Base-by-base conservation (phyloP, 2,888 invertebrate genomes). In the Drosophila testacea region DNA sequence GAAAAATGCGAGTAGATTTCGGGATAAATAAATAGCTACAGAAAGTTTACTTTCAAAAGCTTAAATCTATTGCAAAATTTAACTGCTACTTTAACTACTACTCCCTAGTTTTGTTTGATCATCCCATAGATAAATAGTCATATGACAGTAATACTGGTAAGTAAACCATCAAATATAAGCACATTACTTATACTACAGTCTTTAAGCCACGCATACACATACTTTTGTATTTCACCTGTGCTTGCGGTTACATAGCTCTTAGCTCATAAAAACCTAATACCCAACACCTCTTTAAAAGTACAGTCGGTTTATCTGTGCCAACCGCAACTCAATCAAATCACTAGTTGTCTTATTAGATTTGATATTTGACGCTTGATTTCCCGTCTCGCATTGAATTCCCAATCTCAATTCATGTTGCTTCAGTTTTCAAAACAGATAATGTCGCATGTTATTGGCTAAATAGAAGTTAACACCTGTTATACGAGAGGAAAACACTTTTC, bases 1-100 rank as follows among this genome's bases (percentile, higher is more conserved):
- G 88, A 75, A 70, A 88, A 81, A 87, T 87, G 81, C 81, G 81
- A 83, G 74, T 71, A 66, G 79, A 85, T 82, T 59, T 70, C 57
- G 55, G 73, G 64, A 73, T 81, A 80, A 82, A 63, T 50, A 51
- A 52, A 27, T 13, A 30, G 11, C 39, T 10, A 55, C 55, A 22
- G 55, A 55, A 59, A 59, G 47, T 59, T 30, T n/a, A 59, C 47
- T 48, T 46, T 46, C 46, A 2, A 57, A 57, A 32, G 30, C 30
- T 7, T 5, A 6, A 30, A 5, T 30, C 6, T 30, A 30, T 5
- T 30, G 30, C 30, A 30, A 30, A 47, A 27, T 16, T 10, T n/a
- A 4, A 22, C 16, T 11, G 32, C 27, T 34, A 11, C 10, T 38
- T 36, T 36, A 11, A 30, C 11, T 22, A 13, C 10, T 28, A 11